These are phyloP conservation scores for Tachysurus fulvidraco DNA, from an alignment of 2,113 vertebrate species.

Conservation along the genomic window DNA sequence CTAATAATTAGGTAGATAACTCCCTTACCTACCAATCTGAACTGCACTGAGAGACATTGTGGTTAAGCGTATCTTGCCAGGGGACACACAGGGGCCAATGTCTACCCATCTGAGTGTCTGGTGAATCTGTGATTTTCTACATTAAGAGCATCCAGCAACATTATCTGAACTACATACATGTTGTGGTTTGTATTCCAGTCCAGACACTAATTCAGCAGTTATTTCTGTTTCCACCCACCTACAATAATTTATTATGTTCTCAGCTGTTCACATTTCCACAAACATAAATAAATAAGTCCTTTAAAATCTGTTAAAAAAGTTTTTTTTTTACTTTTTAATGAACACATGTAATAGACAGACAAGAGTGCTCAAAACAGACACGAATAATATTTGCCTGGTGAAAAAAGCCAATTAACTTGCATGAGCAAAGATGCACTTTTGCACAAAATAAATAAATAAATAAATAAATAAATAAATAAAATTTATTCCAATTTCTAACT, in stretches of 20 bases:
- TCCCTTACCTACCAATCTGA: background rate
- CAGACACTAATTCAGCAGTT: slow-evolving; percentile 1
- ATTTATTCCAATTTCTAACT: background rate
- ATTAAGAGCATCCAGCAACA: background rate
- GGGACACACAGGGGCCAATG: background rate
- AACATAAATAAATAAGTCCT: background rate
- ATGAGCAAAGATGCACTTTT: background rate
- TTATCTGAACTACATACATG: background rate
- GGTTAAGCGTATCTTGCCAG: background rate
- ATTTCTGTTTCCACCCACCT: slow-evolving; percentile 15
- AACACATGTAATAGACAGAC: background rate
- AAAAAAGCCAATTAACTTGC: background rate
- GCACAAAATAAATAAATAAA: background rate
- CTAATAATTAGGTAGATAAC: background rate
- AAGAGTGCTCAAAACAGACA: background rate
- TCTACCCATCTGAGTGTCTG: too few relatives aligned
- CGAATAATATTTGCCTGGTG: background rate
- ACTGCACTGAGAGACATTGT: background rate
- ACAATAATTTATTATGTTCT: background rate
- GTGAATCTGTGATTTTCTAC: background rate
- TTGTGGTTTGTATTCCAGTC: background rate
- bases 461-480: background rate
- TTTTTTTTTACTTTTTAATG: background rate
- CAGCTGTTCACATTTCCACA: background rate
- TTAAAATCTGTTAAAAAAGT: background rate